phyloP scores from a whole-genome alignment of 2,888 invertebrate species.

The Polia nebulosa region DNA sequence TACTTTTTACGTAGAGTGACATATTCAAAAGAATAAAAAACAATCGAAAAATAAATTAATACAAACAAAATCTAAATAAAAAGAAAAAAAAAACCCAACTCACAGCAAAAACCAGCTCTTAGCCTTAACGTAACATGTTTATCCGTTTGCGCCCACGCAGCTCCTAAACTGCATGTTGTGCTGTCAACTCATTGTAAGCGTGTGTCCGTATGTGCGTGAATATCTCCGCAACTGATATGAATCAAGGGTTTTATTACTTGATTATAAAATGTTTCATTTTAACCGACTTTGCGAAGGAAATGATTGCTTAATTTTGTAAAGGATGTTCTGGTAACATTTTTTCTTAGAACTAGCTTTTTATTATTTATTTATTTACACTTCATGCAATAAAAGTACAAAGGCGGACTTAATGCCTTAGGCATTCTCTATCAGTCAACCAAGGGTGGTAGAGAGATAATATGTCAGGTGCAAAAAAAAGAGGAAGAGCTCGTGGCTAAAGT shows the following conservation, averaged over 20 bases:
- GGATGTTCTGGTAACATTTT: neutral
- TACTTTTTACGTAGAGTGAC: too few species aligned
- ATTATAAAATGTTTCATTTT: slow-evolving; percentile 30
- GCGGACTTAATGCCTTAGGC: too few species aligned
- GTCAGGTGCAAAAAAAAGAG: too few species aligned
- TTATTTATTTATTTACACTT: too few species aligned
- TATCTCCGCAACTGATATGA: slow-evolving; percentile 48
- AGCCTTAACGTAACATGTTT: slow-evolving; percentile 67
- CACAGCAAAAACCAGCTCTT: slow-evolving; percentile 1
- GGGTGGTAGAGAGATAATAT: too few species aligned
- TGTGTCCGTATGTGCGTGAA: slow-evolving; percentile 52
- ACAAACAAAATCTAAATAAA: too few species aligned
- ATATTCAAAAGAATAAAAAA: too few species aligned
- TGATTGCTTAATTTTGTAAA: neutral
- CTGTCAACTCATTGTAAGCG: slow-evolving; percentile 62
- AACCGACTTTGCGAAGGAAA: neutral
- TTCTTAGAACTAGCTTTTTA: too few species aligned
- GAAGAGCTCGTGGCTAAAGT: too few species aligned
- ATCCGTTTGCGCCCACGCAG: slow-evolving; percentile 68
- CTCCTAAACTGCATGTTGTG: slow-evolving; percentile 68
- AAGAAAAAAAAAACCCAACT: neutral
- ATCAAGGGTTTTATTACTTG: slow-evolving; percentile 55
- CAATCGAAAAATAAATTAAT: too few species aligned
- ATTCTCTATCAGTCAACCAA: too few species aligned
- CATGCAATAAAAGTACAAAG: too few species aligned